Evolutionary conservation across 2,888 invertebrate species (phyloP).

Genomic region (Chelonus formosanus): DNA sequence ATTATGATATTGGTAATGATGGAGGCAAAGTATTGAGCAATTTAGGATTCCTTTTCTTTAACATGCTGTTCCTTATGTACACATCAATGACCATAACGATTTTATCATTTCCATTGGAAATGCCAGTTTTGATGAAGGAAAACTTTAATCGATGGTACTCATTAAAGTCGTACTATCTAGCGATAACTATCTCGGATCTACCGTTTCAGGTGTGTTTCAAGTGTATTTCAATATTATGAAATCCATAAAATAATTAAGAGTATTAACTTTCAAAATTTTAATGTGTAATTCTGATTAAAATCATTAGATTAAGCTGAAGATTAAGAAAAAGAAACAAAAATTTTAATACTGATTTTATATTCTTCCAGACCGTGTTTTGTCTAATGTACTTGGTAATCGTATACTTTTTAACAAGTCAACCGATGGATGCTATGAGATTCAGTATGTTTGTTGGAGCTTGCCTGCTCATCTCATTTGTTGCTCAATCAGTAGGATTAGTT

Average conservation of each 20-base stretch:
- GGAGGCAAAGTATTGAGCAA: constrained; percentile 96
- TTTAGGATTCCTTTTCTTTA: constrained; percentile 96
- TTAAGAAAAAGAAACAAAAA: no score
- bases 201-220: constrained; percentile 87
- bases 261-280: no score
- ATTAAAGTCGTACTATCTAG: constrained; percentile 90
- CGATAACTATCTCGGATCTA: constrained; percentile 94
- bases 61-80: constrained; percentile 98
- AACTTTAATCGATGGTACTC: constrained; percentile 98
- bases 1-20: constrained; percentile 95
- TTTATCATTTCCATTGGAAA: constrained; percentile 94
- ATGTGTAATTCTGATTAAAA: no score
- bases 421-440: constrained; percentile 82
- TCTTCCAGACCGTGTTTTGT: constrained; percentile 88
- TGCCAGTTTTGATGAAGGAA: constrained; percentile 93
- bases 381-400: constrained; percentile 91
- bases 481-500: constrained; percentile 93
- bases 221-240: background rate
- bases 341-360: constrained; percentile 24
- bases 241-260: no score
- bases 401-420: constrained; percentile 94
- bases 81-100: constrained; percentile 99
- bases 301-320: no score
- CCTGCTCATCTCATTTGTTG: constrained; percentile 90
- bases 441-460: constrained; percentile 89